Base-by-base conservation (phyloP, 2,888 invertebrate genomes). In the Microctonus aethiopoides region DNA sequence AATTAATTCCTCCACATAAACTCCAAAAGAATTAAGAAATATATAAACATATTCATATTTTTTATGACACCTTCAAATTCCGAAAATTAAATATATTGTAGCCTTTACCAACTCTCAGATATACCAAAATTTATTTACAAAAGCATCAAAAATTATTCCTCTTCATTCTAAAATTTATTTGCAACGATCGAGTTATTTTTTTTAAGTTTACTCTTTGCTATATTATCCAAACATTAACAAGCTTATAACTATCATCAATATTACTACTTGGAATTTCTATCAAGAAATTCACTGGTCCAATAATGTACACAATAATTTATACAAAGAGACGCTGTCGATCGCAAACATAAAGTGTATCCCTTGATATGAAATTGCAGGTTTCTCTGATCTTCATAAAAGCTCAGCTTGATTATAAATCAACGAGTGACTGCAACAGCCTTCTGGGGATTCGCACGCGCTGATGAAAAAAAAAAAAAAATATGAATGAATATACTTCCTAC, bases 311-410 rank as follows among this genome's bases (percentile, higher is more conserved):
- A n/a, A n/a, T n/a, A n/a, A n/a, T n/a, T n/a, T n/a, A n/a, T n/a
- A n/a, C n/a, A n/a, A n/a, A n/a, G n/a, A n/a, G n/a, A n/a, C n/a
- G n/a, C n/a, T n/a, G n/a, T 26, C 41, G 36, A 36, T 64, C 11
- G 60, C 10, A 57, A 34, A 54, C 34, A 7, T 56, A 13, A 16
- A 22, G 22, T 16, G 36, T 62, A 39, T n/a, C 39, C 4, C n/a
- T 39, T 39, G 39, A 39, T n/a, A n/a, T 57, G 70, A 68, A 57
- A 68, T 68, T 41, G 46, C 62, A 63, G 26, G 70, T 54, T 34
- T 65, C 70, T 75, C 62, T 73, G 74, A 75, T 72, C 70, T 70
- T 68, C 62, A 41, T 16, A 46, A n/a, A 46, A 16, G 16, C 6
- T 16, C 6, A 46, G 16, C 16, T 46, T 46, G 16, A 46, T 20